Base-by-base conservation (phyloP, 2,797 vertebrate genomes). In the Erithacus rubecula region DNA sequence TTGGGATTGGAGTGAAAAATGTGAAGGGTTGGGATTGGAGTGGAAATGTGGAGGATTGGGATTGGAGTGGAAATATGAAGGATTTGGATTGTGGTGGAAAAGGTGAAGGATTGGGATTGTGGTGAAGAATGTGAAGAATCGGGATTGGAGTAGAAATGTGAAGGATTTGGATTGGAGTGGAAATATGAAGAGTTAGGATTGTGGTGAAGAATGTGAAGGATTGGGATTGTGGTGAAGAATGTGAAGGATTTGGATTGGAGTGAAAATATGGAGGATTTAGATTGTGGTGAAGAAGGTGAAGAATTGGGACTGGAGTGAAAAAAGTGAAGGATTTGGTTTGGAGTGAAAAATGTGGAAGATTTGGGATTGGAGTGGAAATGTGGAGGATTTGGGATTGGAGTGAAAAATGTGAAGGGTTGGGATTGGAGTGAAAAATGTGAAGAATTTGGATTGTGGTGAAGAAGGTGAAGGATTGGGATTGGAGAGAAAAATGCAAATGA, bases 231-330 rank as follows among this genome's bases (percentile, higher is more conserved):
- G 10, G 15, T 15, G 47, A 16, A 32, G n/a, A 64, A 44, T 21
- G 29, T 10, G 13, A 6, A 17, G 13, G 9, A 15, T 47, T 47
- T 7, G 46, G 46, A 26, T 24, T 47, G 23, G 1, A 5, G 10
- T 23, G 41, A 6, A 22, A 10, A 23, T 26, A 37, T n/a, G 68
- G 5, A 11, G 47, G 47, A 49, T 52, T 52, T 8, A 18, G 6
- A 34, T 26, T 13, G 22, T 0, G 2, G 32, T 6, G 12, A 11
- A 44, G 11, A 27, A n/a, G n/a, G n/a, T n/a, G n/a, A n/a, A n/a
- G n/a, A n/a, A n/a, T n/a, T n/a, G 11, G 24, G 6, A 34, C 20
- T 13, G 22, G 0, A 3, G 32, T 6, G 12, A 11, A 44, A 17
- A 27, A 49, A 21, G 5, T 10, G 34, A 2, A 24, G 9, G 43